A percentile compares a stretch with the other conserved stretches of the same genome.
phyloP scores from a whole-genome alignment of 53 echinoderm and acorn worm species.

The Mesocentrotus franciscanus region DNA sequence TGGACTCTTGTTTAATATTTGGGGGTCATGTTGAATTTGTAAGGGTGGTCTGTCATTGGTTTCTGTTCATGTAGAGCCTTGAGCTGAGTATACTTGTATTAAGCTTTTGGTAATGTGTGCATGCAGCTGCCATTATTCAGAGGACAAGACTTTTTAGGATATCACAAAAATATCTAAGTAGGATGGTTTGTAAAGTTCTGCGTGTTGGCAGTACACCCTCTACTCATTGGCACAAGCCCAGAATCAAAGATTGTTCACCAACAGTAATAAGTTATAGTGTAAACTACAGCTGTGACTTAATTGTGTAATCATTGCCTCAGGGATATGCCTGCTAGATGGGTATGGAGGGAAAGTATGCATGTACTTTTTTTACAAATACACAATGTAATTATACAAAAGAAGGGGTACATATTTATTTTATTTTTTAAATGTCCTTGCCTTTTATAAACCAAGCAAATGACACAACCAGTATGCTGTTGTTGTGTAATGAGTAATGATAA shows the following conservation, averaged over 20 bases:
- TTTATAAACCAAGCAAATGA: neutral
- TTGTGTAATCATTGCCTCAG: neutral
- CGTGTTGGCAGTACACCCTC: neutral
- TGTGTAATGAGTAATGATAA: neutral
- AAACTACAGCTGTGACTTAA: neutral
- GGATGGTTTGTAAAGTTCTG: neutral
- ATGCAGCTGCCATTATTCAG: neutral
- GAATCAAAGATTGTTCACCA: neutral
- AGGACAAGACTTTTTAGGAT: too few species aligned
- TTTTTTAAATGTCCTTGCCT: neutral
- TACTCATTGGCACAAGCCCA: neutral
- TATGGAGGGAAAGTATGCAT: neutral
- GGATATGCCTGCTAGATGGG: neutral
- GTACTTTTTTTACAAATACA: neutral
- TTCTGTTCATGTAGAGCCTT: too few species aligned
- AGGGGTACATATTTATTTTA: slow-evolving; percentile 18
- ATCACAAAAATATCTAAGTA: neutral
- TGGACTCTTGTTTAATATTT: neutral
- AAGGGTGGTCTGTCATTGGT: neutral
- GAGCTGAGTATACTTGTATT: neutral
- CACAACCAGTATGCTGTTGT: neutral
- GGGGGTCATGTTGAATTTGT: neutral
- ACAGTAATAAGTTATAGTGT: neutral
- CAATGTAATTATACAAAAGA: neutral
- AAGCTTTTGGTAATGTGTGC: neutral